A percentile compares a stretch with the other conserved stretches of the same genome.
Evolutionary conservation across 2,888 invertebrate species (phyloP).

Genomic region (Drosophila meridionalis): DNA sequence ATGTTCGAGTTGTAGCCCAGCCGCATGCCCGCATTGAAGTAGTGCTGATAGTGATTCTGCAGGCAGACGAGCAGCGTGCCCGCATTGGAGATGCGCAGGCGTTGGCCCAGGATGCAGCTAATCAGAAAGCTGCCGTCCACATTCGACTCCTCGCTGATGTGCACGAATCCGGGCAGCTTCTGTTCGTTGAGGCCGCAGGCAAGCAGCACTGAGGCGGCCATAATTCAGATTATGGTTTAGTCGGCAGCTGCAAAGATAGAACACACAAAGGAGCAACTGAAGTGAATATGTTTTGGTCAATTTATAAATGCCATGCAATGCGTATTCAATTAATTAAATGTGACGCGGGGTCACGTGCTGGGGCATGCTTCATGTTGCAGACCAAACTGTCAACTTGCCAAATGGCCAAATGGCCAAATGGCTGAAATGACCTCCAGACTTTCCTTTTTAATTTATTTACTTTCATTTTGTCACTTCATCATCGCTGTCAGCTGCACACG

Average conservation of each 20-base stretch:
- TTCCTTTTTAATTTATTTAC: conserved; percentile 60
- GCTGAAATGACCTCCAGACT: conserved; percentile 35
- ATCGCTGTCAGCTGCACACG: conserved; percentile 66
- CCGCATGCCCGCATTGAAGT: conserved; percentile 90
- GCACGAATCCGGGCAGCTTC: conserved; percentile 86
- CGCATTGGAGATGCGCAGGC: conserved; percentile 87
- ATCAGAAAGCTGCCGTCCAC: conserved; percentile 91
- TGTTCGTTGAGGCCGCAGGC: conserved; percentile 88
- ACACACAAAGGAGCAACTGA: conserved; percentile 21
- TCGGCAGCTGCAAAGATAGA: conserved; percentile 43
- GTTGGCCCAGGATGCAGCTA: conserved; percentile 88
- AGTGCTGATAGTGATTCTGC: conserved; percentile 90
- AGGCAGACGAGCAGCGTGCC: conserved; percentile 88
- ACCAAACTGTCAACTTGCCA: neutral
- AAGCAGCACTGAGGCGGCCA: conserved; percentile 88
- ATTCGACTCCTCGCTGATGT: conserved; percentile 89
- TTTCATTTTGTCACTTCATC: conserved; percentile 73
- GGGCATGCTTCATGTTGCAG: neutral
- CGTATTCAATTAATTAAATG: conserved; percentile 68
- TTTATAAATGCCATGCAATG: conserved; percentile 68
- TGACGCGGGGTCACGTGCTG: conserved; percentile 63
- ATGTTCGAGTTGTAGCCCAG: conserved; percentile 89
- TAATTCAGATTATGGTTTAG: conserved; percentile 76
- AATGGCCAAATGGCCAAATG: conserved; percentile 15
- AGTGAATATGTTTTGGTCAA: conserved; percentile 51